Percentiles rank a stretch among this genome's conserved stretches.
These are phyloP conservation scores for Drosophila niveifrons DNA, from an alignment of 2,888 invertebrate genomes.

Conservation along the genomic window DNA sequence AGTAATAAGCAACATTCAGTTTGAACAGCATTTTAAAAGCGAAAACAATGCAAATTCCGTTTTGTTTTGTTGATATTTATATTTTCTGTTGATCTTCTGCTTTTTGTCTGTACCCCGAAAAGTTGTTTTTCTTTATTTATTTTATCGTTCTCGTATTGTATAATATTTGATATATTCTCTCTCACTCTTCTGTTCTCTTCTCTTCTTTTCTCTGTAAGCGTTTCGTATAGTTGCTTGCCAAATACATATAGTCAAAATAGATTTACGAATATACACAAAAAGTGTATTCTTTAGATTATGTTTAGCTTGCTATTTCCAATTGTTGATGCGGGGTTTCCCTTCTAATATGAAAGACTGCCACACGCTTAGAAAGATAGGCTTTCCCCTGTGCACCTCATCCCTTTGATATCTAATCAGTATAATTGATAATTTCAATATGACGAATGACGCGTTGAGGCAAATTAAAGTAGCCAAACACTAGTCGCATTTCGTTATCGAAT, in stretches of 20 bases:
- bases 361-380: slow-evolving; percentile 8
- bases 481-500: slow-evolving; percentile 39
- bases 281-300: slow-evolving; percentile 3
- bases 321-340: slow-evolving; percentile 10
- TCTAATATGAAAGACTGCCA: slow-evolving; percentile 8
- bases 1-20: slow-evolving; percentile 1
- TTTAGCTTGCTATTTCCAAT: slow-evolving; percentile 10
- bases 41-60: slow-evolving; percentile 33
- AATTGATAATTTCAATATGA: slow-evolving; percentile 43
- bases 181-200: not conserved
- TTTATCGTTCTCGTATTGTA: slow-evolving; percentile 25
- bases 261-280: slow-evolving; percentile 2
- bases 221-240: slow-evolving; percentile 53
- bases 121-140: slow-evolving; percentile 8
- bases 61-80: slow-evolving; percentile 33
- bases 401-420: slow-evolving; percentile 57
- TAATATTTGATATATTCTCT: slow-evolving; percentile 39
- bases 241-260: slow-evolving; percentile 19
- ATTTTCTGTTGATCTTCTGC: slow-evolving; percentile 11
- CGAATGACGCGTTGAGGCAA: slow-evolving; percentile 12
- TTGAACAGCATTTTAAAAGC: slow-evolving; percentile 33
- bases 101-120: slow-evolving; percentile 15
- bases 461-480: slow-evolving; percentile 6
- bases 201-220: slow-evolving; percentile 5
- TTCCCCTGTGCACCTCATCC: slow-evolving; percentile 1